Base-by-base conservation (phyloP, 2,888 invertebrate genomes). In the Chromoteleia sp. region DNA sequence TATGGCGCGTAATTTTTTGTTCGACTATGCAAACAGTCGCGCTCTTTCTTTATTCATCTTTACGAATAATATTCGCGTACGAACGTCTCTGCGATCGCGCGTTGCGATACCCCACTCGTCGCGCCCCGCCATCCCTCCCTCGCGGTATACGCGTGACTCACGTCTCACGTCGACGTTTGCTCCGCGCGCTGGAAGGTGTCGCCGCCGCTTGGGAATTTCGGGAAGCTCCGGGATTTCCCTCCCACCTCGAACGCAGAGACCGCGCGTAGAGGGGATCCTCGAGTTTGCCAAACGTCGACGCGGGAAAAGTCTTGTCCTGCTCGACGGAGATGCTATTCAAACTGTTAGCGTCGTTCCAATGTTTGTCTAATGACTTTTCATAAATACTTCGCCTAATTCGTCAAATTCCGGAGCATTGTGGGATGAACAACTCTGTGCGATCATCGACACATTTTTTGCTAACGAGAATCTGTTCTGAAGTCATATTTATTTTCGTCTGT, bases 251-350 rank as follows among this genome's bases (percentile, higher is more conserved):
- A 36, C 48, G 58, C 58, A 74, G 41, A 4, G 83, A 75, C 61
- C 68, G 71, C 81, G 41, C 63, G 81, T 67, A 70, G 84, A 65
- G 82, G 84, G 83, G 67, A 76, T 83, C 80, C 70, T 77, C 80
- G 86, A 85, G 82, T 59, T 75, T 83, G 79, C 82, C 83, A 81
- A 74, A 50, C 78, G 43, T 52, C 56, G 68, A 61, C 84, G 84
- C 88, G 84, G 91, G 85, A 87, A 89, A 91, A 91, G 88, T 91
- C 89, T 90, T 91, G 91, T 90, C 90, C 90, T 89, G 86, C 88
- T 87, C 78, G 8, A 41, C 54, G 78, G 84, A 75, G 78, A 84
- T 84, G 84, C 88, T 84, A 83, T 61, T 73, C 61, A 33, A 48
- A 33, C 36, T 61, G 25, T 59, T 54, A 58, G 58, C 33, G 30